phyloP scores from a whole-genome alignment of 2,797 vertebrate species.

The Philypnodon macrostomus region DNA sequence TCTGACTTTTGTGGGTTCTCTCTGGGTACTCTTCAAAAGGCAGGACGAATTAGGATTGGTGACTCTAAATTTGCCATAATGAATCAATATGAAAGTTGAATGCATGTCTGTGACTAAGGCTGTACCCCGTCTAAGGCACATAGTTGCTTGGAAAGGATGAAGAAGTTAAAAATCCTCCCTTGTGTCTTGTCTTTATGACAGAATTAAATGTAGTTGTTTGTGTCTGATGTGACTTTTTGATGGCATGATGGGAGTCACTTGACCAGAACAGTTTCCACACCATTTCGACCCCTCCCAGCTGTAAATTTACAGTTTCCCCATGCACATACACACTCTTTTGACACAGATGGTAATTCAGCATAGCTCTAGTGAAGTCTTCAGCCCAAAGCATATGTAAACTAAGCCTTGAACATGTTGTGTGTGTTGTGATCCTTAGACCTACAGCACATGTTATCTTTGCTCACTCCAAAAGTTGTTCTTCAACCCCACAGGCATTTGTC shows the following conservation, averaged over 20 bases:
- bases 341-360: conserved; percentile 26
- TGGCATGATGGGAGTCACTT: conserved; percentile 70
- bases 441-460: conserved; percentile 25
- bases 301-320: conserved; percentile 44
- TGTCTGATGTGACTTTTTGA: conserved; percentile 43
- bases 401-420: conserved; percentile 35
- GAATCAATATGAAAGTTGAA: too few species aligned
- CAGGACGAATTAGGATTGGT: too few species aligned
- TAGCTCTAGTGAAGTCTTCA: conserved; percentile 4
- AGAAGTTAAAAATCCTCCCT: too few species aligned
- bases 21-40: too few species aligned
- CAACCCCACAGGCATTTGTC: conserved; percentile 11
- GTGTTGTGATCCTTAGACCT: conserved; percentile 33
- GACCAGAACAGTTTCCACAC: conserved; percentile 73
- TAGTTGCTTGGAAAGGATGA: too few species aligned
- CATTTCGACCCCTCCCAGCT: too few species aligned
- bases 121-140: too few species aligned
- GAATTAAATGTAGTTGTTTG: conserved; percentile 26
- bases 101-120: too few species aligned
- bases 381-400: conserved; percentile 18
- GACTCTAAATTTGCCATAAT: too few species aligned
- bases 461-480: conserved; percentile 15
- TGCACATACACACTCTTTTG: conserved; percentile 44
- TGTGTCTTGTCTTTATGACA: too few species aligned
- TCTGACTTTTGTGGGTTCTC: too few species aligned